Conservation (phyloP, 2,888 invertebrate species). For the Mythimna lalbum region DNA sequence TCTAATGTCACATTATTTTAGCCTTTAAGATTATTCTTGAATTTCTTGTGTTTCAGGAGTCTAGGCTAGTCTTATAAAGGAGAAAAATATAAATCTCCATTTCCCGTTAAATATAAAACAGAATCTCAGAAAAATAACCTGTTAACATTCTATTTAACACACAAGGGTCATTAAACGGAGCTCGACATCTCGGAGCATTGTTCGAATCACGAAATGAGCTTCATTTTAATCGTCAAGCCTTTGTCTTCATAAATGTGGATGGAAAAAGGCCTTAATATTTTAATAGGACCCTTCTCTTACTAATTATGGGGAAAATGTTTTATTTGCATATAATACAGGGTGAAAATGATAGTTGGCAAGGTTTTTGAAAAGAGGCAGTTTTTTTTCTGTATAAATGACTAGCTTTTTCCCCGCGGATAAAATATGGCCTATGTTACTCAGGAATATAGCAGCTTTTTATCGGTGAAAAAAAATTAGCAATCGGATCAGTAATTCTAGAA, state of each 20-base stretch:
- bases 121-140: conserved; percentile 2
- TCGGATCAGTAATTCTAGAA: too few relatives aligned
- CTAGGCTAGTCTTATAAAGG: too few relatives aligned
- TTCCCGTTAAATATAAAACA: neutral
- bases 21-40: too few relatives aligned
- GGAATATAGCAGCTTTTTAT: too few relatives aligned
- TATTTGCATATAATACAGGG: conserved; percentile 32
- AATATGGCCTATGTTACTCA: too few relatives aligned
- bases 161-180: conserved; percentile 39
- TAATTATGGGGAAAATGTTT: conserved; percentile 49
- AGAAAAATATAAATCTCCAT: neutral
- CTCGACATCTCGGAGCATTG: conserved; percentile 37
- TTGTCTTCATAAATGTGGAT: conserved; percentile 50
- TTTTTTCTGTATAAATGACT: too few relatives aligned
- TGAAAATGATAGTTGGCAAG: neutral
- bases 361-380: neutral
- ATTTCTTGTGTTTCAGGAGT: too few relatives aligned
- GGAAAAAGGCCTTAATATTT: conserved; percentile 35
- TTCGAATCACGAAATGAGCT: conserved; percentile 58
- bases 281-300: conserved; percentile 31
- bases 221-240: conserved; percentile 53
- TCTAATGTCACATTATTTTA: too few relatives aligned
- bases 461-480: too few relatives aligned
- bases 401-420: too few relatives aligned
- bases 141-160: conserved; percentile 14